phyloP scores from a whole-genome alignment of 1,140 invertebrate genomes.

The Bombus impatiens region DNA sequence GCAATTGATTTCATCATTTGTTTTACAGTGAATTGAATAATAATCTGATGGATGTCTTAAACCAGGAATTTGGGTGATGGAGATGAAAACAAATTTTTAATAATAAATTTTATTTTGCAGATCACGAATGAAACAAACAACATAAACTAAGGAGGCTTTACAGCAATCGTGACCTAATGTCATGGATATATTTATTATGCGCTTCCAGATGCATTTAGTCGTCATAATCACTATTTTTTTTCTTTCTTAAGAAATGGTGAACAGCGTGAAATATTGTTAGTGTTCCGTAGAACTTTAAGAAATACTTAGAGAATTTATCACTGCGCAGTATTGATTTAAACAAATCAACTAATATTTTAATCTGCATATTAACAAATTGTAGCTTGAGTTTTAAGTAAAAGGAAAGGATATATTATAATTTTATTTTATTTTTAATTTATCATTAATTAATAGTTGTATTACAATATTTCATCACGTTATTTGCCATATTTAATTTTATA shows the following conservation, averaged over 20 bases:
- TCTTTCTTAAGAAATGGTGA: conserved; percentile 52
- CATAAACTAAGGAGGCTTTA: not conserved
- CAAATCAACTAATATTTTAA: not conserved
- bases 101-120: conserved; percentile 41
- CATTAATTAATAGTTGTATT: not conserved
- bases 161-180: not conserved
- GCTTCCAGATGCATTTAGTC: conserved; percentile 56
- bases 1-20: conserved; percentile 6
- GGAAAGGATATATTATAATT: not conserved
- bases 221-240: conserved; percentile 40
- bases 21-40: conserved; percentile 18
- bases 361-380: not conserved
- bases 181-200: conserved; percentile 28
- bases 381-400: not conserved
- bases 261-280: conserved; percentile 62
- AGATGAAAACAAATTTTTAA: conserved; percentile 20
- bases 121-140: not conserved
- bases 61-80: not conserved
- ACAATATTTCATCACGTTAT: conserved; percentile 61
- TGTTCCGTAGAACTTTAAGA: not conserved
- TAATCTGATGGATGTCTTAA: not conserved
- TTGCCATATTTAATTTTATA: conserved; percentile 48
- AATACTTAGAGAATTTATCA: conserved; percentile 11
- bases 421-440: not conserved
- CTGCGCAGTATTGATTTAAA: conserved; percentile 26